Percentiles rank a stretch among this genome's conserved stretches.
Conservation (phyloP, 2,888 invertebrate species). For the Drosophila maculinotata region DNA sequence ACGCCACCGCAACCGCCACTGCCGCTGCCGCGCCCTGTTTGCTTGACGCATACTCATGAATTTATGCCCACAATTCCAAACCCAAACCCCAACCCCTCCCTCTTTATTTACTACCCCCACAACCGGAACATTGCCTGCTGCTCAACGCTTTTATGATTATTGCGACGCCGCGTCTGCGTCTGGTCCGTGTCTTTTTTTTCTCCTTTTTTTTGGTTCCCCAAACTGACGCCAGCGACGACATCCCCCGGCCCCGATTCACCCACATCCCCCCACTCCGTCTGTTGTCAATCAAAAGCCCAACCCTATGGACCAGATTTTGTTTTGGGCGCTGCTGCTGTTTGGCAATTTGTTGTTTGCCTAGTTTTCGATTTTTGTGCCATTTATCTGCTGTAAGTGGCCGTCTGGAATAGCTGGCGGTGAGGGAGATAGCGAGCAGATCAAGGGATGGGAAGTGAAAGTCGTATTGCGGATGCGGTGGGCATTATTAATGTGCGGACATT, state of each 20-base stretch:
- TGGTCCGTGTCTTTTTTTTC: slow-evolving; percentile 46
- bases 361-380: slow-evolving; percentile 61
- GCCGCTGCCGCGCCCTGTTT: slow-evolving; percentile 50
- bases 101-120: not conserved
- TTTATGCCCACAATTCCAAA: slow-evolving; percentile 22
- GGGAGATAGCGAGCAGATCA: not conserved
- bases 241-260: not conserved
- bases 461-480: slow-evolving; percentile 37
- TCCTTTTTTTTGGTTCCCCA: slow-evolving; percentile 12
- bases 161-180: slow-evolving; percentile 79
- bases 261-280: not conserved
- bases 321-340: slow-evolving; percentile 38
- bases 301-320: slow-evolving; percentile 25
- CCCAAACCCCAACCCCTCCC: not conserved
- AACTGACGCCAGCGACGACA: slow-evolving; percentile 62
- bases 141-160: slow-evolving; percentile 72
- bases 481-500: slow-evolving; percentile 71
- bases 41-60: slow-evolving; percentile 58
- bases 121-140: slow-evolving; percentile 8
- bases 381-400: slow-evolving; percentile 60
- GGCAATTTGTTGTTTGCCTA: slow-evolving; percentile 62
- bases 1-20: too few relatives aligned
- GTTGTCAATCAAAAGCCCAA: slow-evolving; percentile 66
- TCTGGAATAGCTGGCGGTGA: slow-evolving; percentile 13
- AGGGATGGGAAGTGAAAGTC: slow-evolving; percentile 17